Evolutionary conservation across 2,797 vertebrate species (phyloP).

Genomic region (Tauraco hartlaubi): DNA sequence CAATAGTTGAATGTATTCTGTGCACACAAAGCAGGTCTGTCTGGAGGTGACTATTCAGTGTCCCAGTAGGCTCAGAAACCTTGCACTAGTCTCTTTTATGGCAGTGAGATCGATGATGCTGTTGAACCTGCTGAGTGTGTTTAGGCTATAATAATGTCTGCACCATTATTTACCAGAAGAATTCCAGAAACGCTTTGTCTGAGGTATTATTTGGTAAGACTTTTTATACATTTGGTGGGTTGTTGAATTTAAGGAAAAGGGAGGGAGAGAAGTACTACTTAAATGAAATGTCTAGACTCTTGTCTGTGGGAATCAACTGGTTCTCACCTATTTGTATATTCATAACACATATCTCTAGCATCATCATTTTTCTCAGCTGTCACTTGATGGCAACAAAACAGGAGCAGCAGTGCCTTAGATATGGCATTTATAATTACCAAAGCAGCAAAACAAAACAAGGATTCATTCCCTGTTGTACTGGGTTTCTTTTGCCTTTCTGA

Average conservation of each 20-base stretch:
- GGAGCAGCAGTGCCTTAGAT: background rate
- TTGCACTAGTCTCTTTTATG: background rate
- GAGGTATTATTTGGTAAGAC: background rate
- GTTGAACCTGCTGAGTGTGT: background rate
- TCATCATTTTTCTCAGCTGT: conserved; percentile 49
- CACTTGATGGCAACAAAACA: background rate
- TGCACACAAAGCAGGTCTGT: background rate
- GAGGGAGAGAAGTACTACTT: background rate
- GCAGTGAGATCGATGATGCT: background rate
- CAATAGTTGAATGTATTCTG: background rate
- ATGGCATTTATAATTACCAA: background rate
- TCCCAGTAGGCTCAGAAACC: background rate
- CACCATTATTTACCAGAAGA: background rate
- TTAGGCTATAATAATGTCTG: background rate
- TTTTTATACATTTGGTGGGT: rapidly evolving
- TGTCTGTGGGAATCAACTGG: background rate
- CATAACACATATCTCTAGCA: conserved; percentile 10
- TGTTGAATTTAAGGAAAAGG: background rate
- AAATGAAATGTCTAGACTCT: background rate
- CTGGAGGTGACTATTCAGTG: background rate
- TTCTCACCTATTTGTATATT: conserved; percentile 52
- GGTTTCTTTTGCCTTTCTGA: background rate
- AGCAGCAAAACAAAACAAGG: conserved; percentile 40
- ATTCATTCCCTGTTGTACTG: background rate
- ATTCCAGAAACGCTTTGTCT: background rate